phyloP scores from a whole-genome alignment of 23 tunicate species.

The Ciona savignyi region DNA sequence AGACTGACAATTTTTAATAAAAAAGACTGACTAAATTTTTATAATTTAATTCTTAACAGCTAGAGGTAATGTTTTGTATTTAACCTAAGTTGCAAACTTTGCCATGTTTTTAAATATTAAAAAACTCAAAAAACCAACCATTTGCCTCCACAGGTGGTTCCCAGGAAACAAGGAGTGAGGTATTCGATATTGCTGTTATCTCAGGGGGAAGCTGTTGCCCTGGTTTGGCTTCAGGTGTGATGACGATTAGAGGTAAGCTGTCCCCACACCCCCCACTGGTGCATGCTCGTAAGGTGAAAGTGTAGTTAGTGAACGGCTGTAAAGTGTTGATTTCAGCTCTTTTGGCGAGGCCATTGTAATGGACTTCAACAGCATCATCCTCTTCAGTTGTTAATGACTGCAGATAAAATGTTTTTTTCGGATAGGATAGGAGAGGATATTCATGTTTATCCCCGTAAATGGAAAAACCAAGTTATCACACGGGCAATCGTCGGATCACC shows the following conservation, averaged over 20 bases:
- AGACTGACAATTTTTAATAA: too few relatives aligned
- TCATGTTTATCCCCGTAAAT: too few relatives aligned
- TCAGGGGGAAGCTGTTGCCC: constrained; percentile 44
- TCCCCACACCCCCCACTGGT: constrained; percentile 96
- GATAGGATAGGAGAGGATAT: too few relatives aligned
- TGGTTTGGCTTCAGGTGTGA: constrained; percentile 81
- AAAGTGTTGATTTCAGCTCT: constrained; percentile 24
- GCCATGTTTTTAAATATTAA: too few relatives aligned
- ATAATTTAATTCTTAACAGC: too few relatives aligned
- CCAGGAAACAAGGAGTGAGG: constrained; percentile 62
- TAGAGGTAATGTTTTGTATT: too few relatives aligned
- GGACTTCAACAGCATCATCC: constrained; percentile 49
- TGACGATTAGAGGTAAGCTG: constrained; percentile 45
- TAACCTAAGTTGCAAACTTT: too few relatives aligned
- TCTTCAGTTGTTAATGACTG: constrained; percentile 54
- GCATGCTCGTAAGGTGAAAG: constrained; percentile 87
- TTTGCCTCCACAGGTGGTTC: constrained; percentile 77
- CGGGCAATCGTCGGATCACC: too few relatives aligned
- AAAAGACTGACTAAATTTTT: too few relatives aligned
- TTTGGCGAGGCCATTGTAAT: constrained; percentile 55
- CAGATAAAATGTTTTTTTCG: background rate
- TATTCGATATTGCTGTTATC: constrained; percentile 55
- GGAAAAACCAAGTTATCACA: too few relatives aligned
- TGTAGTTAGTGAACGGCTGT: constrained; percentile 72
- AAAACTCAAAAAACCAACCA: constrained; percentile 54